These are phyloP conservation scores for Odiellus spinosus DNA, from an alignment of 2,888 invertebrate species.

Conservation along the genomic window DNA sequence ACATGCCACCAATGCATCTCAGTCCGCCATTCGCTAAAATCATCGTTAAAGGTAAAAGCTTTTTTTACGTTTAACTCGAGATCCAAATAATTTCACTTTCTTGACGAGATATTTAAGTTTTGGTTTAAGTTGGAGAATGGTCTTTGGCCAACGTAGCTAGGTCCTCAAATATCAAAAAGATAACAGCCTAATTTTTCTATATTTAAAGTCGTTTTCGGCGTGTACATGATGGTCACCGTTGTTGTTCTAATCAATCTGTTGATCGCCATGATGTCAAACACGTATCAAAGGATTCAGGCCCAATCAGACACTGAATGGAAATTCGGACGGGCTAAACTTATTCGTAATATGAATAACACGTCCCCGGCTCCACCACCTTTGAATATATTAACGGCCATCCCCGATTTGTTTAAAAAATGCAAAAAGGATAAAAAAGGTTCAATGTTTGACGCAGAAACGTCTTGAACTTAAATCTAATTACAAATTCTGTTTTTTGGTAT, in stretches of 20 bases:
- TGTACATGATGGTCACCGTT: slow-evolving; percentile 94
- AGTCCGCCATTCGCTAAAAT: slow-evolving; percentile 32
- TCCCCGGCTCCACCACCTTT: slow-evolving; percentile 95
- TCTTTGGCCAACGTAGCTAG: too few relatives aligned
- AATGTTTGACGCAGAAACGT: too few relatives aligned
- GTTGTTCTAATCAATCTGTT: slow-evolving; percentile 96
- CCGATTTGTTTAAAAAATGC: too few relatives aligned
- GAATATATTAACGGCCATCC: slow-evolving; percentile 61
- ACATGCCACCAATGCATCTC: slow-evolving; percentile 37
- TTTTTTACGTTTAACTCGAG: too few relatives aligned
- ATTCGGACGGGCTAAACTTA: slow-evolving; percentile 93
- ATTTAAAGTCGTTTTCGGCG: slow-evolving; percentile 60
- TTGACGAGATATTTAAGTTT: too few relatives aligned
- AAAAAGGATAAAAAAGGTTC: too few relatives aligned
- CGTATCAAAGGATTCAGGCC: slow-evolving; percentile 96
- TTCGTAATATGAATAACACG: slow-evolving; percentile 93
- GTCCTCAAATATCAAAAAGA: too few relatives aligned
- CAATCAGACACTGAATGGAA: slow-evolving; percentile 99
- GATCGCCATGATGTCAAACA: slow-evolving; percentile 99
- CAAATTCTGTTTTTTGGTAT: too few relatives aligned
- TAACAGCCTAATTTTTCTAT: too few relatives aligned
- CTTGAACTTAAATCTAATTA: too few relatives aligned
- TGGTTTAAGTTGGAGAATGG: too few relatives aligned
- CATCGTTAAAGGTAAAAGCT: slow-evolving; percentile 24
- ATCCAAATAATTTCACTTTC: too few relatives aligned